These are phyloP conservation scores for Leptinotarsa undecemlineata DNA, from an alignment of 1,140 invertebrate species.

Conservation along the genomic window DNA sequence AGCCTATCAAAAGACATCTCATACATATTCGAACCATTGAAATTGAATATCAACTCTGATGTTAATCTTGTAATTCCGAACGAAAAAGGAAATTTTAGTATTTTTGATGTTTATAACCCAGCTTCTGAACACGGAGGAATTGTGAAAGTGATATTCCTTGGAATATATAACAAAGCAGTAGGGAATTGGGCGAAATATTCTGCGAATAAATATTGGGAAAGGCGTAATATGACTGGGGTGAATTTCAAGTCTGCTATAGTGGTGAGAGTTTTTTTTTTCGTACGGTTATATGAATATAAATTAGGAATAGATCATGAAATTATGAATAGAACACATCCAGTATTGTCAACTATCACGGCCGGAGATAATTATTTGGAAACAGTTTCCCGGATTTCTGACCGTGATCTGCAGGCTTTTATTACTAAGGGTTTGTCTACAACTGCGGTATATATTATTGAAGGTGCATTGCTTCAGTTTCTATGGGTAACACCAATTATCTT, in stretches of 20 bases:
- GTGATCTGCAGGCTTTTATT: too few relatives aligned
- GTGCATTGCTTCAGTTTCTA: too few relatives aligned
- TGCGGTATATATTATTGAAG: too few relatives aligned
- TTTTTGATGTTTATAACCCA: slow-evolving; percentile 35
- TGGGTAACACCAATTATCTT: too few relatives aligned
- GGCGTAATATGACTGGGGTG: slow-evolving; percentile 33
- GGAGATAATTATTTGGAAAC: too few relatives aligned
- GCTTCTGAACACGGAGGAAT: slow-evolving; percentile 32
- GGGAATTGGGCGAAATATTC: slow-evolving; percentile 17
- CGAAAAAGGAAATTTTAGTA: slow-evolving; percentile 6
- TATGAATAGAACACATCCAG: too few relatives aligned
- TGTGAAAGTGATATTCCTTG: slow-evolving; percentile 20
- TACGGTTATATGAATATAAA: too few relatives aligned
- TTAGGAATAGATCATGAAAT: too few relatives aligned
- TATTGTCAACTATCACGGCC: too few relatives aligned
- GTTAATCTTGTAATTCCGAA: slow-evolving; percentile 25
- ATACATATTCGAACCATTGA: slow-evolving; percentile 13
- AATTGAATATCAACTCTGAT: slow-evolving; percentile 33
- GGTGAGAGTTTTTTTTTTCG: slow-evolving; percentile 30
- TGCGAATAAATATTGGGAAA: slow-evolving; percentile 27
- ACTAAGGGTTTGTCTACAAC: too few relatives aligned
- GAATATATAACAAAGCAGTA: slow-evolving; percentile 15
- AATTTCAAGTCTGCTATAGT: slow-evolving; percentile 30
- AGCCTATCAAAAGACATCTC: slow-evolving; percentile 11
- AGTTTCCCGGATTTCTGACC: too few relatives aligned